A percentile compares a stretch with the other conserved stretches of the same genome.
These are phyloP conservation scores for Salvator merianae DNA, from an alignment of 2,113 vertebrate species.

Conservation along the genomic window DNA sequence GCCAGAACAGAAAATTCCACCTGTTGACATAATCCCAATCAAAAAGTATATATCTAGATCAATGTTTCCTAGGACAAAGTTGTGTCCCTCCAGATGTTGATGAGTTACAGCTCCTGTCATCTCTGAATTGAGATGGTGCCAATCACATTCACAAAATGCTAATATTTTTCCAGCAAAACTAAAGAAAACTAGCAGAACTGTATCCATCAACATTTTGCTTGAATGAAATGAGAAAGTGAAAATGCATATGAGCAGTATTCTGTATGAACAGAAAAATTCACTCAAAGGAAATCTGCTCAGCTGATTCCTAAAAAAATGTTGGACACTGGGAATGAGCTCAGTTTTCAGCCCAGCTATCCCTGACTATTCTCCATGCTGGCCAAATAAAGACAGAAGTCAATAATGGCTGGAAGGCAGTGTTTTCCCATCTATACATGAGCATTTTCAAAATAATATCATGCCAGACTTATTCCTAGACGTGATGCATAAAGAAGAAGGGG, in stretches of 20 bases:
- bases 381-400: neutral
- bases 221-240: too few species aligned
- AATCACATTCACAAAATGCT: too few species aligned
- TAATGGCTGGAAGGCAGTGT: neutral
- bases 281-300: too few species aligned
- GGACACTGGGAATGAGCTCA: too few species aligned
- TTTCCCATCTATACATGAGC: neutral
- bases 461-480: neutral
- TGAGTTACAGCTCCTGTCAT: neutral
- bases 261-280: too few species aligned
- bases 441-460: neutral
- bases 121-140: too few species aligned
- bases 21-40: slow-evolving; percentile 42
- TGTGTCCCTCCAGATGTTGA: neutral
- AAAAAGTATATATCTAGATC: slow-evolving; percentile 27
- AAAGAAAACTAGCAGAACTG: too few species aligned
- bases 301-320: too few species aligned
- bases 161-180: too few species aligned
- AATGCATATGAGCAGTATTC: too few species aligned
- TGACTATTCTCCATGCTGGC: neutral
- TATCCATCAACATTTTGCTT: too few species aligned
- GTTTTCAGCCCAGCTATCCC: neutral
- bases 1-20: neutral
- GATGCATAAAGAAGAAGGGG: neutral
- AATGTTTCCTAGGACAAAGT: neutral